These are phyloP conservation scores for Pammene aurita DNA, from an alignment of 2,888 invertebrate species.

Conservation along the genomic window DNA sequence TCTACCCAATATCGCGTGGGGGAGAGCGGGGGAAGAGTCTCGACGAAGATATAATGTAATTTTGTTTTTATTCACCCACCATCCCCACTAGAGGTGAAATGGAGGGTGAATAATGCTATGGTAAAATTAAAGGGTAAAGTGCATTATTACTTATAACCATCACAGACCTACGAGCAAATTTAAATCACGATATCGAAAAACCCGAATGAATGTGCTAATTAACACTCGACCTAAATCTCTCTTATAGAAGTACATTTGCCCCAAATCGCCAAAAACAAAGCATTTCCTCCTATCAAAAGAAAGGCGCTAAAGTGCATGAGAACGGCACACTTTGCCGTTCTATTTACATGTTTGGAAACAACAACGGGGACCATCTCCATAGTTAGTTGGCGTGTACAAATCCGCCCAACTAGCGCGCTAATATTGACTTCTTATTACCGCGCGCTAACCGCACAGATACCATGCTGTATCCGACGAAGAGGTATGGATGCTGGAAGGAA, in stretches of 20 bases:
- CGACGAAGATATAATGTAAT: too few species aligned
- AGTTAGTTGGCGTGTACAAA: slow-evolving; percentile 40
- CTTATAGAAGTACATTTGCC: not conserved
- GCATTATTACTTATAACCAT: too few species aligned
- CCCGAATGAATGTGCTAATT: not conserved
- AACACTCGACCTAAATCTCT: not conserved
- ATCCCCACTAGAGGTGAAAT: too few species aligned
- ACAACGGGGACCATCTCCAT: slow-evolving; percentile 49
- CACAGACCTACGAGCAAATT: too few species aligned
- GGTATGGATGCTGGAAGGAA: slow-evolving; percentile 18
- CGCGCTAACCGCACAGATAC: slow-evolving; percentile 49
- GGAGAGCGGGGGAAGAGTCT: too few species aligned
- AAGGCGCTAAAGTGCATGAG: slow-evolving; percentile 22
- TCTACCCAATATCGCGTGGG: too few species aligned
- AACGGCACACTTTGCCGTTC: slow-evolving; percentile 25
- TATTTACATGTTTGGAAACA: slow-evolving; percentile 20
- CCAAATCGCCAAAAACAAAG: slow-evolving; percentile 3
- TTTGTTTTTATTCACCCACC: too few species aligned
- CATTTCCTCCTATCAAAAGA: slow-evolving; percentile 17
- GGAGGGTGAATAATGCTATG: too few species aligned
- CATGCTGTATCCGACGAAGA: slow-evolving; percentile 42
- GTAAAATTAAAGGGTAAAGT: too few species aligned
- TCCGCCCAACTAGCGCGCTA: slow-evolving; percentile 56
- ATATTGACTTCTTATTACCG: slow-evolving; percentile 70
- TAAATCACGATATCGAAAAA: not conserved